Conservation (phyloP, 2,797 vertebrate species). For the Anolis apletophallus region DNA sequence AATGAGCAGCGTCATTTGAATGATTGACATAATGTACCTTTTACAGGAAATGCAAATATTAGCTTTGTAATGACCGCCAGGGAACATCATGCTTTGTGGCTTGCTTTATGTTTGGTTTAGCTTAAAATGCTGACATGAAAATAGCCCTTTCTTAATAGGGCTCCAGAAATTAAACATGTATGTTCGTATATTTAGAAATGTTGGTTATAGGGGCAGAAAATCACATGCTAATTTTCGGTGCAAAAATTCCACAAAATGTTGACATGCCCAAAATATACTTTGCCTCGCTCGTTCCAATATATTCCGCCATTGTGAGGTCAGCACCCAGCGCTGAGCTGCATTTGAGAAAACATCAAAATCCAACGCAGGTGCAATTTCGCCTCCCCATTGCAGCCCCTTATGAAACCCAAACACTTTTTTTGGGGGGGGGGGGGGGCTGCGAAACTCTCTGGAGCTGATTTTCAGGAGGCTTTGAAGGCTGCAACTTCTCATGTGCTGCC, state of each 20-base stretch:
- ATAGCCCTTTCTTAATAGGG: conserved; percentile 51
- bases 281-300: conserved; percentile 29
- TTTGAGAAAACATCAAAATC: too few relatives aligned
- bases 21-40: conserved; percentile 16
- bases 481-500: too few relatives aligned
- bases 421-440: too few relatives aligned
- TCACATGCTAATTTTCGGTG: neutral
- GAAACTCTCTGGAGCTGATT: too few relatives aligned
- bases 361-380: too few relatives aligned
- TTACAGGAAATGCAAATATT: conserved; percentile 52
- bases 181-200: conserved; percentile 57
- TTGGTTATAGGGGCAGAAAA: conserved; percentile 32
- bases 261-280: neutral
- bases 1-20: conserved; percentile 7
- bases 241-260: conserved; percentile 3
- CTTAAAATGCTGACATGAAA: conserved; percentile 63
- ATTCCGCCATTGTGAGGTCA: conserved; percentile 33
- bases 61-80: conserved; percentile 46
- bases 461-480: too few relatives aligned
- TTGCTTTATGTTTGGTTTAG: conserved; percentile 52
- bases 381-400: too few relatives aligned
- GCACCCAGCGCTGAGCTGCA: too few relatives aligned
- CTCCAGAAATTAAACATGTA: conserved; percentile 50
- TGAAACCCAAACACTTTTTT: too few relatives aligned
- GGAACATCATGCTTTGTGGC: conserved; percentile 66